Evolutionary conservation across 35 echinoderm and acorn worm genomes (phyloP).

Genomic region (Apostichopus japonicus): DNA sequence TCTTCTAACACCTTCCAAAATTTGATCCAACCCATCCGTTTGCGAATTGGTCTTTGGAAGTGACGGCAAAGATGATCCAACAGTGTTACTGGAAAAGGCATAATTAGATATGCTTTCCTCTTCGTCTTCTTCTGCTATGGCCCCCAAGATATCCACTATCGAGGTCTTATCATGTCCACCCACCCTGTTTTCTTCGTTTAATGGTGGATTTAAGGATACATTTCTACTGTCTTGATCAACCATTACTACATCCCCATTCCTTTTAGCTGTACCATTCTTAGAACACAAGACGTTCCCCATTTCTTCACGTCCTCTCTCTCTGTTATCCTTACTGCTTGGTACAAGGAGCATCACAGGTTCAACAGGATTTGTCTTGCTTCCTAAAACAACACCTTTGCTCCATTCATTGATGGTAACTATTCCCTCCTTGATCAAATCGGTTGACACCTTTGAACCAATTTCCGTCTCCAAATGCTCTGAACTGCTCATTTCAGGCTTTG

Average conservation of each 20-base stretch:
- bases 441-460: not conserved
- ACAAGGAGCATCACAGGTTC: not conserved
- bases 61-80: not conserved
- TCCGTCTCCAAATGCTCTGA: not conserved
- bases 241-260: not conserved
- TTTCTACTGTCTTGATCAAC: not conserved
- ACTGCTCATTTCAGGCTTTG: not conserved
- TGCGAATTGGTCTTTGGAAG: not conserved
- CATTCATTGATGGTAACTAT: not conserved
- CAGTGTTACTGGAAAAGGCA: not conserved
- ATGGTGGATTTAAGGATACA: not conserved
- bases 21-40: not conserved
- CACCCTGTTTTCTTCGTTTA: not conserved
- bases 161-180: not conserved
- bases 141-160: no score
- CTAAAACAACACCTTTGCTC: constrained; percentile 18
- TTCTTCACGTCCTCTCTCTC: no score
- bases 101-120: not conserved
- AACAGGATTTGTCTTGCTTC: constrained; percentile 4
- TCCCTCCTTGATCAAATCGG: not conserved
- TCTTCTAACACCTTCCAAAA: not conserved
- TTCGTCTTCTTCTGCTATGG: not conserved
- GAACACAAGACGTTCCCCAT: no score
- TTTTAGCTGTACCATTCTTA: not conserved
- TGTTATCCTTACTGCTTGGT: not conserved